Evolutionary conservation across 2,113 vertebrate genomes (phyloP).

Genomic region (Bubo scandiacus): DNA sequence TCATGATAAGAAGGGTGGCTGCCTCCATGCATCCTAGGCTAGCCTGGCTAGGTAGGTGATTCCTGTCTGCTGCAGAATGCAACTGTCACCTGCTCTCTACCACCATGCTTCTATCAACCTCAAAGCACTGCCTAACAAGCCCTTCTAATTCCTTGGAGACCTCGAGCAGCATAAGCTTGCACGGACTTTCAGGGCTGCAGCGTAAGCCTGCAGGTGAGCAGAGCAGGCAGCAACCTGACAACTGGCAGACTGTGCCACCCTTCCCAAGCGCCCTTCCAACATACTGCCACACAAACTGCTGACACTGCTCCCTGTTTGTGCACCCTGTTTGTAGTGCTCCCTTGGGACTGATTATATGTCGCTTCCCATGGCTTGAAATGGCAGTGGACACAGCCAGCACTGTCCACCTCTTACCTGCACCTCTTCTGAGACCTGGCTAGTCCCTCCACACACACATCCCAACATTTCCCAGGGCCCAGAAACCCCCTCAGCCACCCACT

Average conservation of each 20-base stretch:
- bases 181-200: neutral
- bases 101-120: neutral
- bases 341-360: neutral
- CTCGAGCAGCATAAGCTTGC: neutral
- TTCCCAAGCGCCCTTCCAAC: neutral
- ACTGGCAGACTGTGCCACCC: neutral
- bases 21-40: neutral
- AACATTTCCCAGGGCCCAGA: neutral
- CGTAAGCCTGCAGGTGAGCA: neutral
- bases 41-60: neutral
- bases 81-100: neutral
- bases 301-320: neutral
- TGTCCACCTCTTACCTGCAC: neutral
- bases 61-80: neutral
- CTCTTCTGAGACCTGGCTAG: neutral
- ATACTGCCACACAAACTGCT: neutral
- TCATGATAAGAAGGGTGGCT: neutral
- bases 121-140: neutral
- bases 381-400: too few relatives aligned
- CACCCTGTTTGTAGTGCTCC: neutral
- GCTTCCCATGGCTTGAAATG: neutral
- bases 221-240: neutral
- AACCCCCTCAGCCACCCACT: accelerated
- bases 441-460: neutral
- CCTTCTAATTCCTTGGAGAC: neutral